Conservation (phyloP, 2,113 vertebrate species). For the Nettapus auritus region DNA sequence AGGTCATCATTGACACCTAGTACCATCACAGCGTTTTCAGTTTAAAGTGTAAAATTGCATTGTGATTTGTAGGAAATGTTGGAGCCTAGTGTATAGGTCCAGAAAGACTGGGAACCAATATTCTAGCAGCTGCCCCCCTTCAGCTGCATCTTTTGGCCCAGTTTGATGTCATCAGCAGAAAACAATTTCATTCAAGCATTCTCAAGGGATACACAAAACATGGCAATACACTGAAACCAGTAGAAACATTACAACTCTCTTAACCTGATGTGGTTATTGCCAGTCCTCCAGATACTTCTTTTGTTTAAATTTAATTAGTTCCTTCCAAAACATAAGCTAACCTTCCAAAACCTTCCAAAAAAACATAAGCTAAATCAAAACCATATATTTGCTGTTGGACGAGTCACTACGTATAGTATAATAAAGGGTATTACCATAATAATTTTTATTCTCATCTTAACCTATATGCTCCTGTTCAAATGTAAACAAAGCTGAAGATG, state of each 20-base stretch:
- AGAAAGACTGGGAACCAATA: background rate
- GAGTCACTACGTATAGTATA: background rate
- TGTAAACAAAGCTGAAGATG: background rate
- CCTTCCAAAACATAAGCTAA: background rate
- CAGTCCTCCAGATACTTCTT: accelerated
- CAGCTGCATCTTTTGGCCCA: background rate
- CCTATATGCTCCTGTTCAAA: background rate
- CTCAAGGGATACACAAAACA: background rate
- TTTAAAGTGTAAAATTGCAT: background rate
- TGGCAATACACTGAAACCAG: background rate
- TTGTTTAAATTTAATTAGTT: background rate
- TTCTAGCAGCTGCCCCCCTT: background rate
- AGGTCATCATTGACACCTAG: background rate
- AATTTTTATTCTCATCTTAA: background rate
- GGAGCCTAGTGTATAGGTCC: background rate
- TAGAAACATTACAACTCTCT: background rate
- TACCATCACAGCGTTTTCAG: background rate
- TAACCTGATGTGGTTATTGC: background rate
- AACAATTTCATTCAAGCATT: background rate
- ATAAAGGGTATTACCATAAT: background rate
- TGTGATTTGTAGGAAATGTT: background rate
- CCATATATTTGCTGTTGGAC: background rate
- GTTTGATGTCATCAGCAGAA: background rate
- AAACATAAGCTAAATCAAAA: background rate
- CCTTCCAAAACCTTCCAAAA: background rate